Base-by-base conservation (phyloP, 2,113 vertebrate species). In the Corythornis madagascariensis region DNA sequence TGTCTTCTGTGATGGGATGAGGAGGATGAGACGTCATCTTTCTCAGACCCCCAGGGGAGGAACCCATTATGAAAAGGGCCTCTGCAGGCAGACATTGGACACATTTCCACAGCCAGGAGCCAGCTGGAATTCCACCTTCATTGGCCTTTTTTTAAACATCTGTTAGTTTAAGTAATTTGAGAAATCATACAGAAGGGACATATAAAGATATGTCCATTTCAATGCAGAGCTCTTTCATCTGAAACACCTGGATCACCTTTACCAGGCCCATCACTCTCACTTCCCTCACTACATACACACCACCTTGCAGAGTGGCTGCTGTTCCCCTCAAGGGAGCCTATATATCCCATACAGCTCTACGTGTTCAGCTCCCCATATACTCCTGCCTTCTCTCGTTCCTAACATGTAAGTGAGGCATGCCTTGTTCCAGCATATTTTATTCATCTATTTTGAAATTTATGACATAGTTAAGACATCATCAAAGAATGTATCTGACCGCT, bases 291-390 rank as follows among this genome's bases (percentile, higher is more conserved):
- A 28, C 31, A 78, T 11, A 38, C 14, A 40, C 10, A 53, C 0
- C 0, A 4, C 29, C 20, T 64, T 24, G 16, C 19, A 71, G 24
- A 84, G 63, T 47, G 87, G 70, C 38, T 89, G 40, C 33, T 69
- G 0, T 26, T 81, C 20, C 20, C 43, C 22, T 11, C 16, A 28
- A 16, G 29, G 31, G 9, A 83, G 42, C 11, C 31, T 18, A 6
- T 11, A 11, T 1, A 40, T 17, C 5, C 9, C 12, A 26, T 42
- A 50, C 31, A 74, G 66, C 7, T 0, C 0, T 16, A 42, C 7
- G 7, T 7, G 1, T 0, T 45, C 50, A 11, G 20, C 8, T 57
- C 8, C 16, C 12, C 11, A 15, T 22, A 25, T 10, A 6, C 1
- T 5, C 50, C 6, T 15, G 13, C 35, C 9, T 76, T 25, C 35